These are phyloP conservation scores for Augochlora pura DNA, from an alignment of 1,140 invertebrate species.

Conservation along the genomic window DNA sequence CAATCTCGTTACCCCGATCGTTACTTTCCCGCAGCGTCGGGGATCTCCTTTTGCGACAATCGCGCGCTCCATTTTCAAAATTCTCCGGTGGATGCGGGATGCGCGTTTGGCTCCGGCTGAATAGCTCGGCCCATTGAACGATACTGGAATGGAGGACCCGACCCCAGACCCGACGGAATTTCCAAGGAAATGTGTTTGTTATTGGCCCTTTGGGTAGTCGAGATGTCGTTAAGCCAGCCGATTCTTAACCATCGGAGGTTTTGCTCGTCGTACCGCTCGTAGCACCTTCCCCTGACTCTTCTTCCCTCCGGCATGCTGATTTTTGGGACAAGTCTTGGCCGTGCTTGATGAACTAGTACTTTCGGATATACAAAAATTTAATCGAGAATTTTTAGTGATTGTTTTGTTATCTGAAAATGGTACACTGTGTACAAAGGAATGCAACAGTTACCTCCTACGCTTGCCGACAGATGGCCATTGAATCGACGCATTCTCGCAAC, in stretches of 20 bases:
- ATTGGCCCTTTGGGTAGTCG: not conserved
- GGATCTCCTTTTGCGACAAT: slow-evolving; percentile 9
- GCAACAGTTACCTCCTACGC: too few species aligned
- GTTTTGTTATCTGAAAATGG: too few species aligned
- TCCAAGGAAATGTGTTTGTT: slow-evolving; percentile 1
- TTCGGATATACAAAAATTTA: too few species aligned
- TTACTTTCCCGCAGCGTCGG: slow-evolving; percentile 13
- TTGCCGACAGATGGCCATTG: too few species aligned
- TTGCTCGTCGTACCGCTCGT: not conserved
- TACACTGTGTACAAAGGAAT: too few species aligned
- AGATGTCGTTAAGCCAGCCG: not conserved
- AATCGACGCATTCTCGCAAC: too few species aligned
- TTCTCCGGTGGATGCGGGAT: slow-evolving; percentile 1
- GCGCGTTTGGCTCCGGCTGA: not conserved
- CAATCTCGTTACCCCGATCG: slow-evolving; percentile 51
- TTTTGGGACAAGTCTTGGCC: too few species aligned
- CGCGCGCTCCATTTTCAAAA: slow-evolving; percentile 33
- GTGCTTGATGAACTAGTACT: too few species aligned
- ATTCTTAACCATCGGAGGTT: not conserved
- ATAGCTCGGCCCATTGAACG: slow-evolving; percentile 1
- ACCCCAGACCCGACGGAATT: not conserved
- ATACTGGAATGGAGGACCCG: not conserved
- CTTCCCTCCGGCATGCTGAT: too few species aligned
- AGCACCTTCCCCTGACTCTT: too few species aligned
- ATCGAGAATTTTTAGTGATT: too few species aligned